Conservation (phyloP, 1,140 invertebrate species). For the Drosophila tropicalis region DNA sequence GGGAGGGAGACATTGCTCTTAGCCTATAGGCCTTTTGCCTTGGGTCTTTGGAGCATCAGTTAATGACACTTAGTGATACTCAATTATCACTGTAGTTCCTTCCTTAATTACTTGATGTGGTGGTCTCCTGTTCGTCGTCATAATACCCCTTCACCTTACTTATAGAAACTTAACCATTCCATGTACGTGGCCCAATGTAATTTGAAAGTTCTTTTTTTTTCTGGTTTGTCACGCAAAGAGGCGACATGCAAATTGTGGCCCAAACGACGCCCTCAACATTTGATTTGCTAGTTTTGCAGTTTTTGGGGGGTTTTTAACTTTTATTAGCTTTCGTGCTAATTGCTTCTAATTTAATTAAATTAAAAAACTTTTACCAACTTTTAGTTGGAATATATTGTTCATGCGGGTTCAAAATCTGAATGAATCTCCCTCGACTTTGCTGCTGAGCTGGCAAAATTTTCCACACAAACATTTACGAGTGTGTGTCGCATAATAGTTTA, state of each 20-base stretch:
- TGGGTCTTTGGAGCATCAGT: conserved; percentile 59
- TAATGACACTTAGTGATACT: conserved; percentile 79
- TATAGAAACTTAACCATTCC: not conserved
- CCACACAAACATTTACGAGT: conserved; percentile 16
- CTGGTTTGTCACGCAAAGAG: conserved; percentile 14
- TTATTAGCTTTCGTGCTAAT: conserved; percentile 79
- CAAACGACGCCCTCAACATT: conserved; percentile 4
- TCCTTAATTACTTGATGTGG: conserved; percentile 67
- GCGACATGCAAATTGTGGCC: not conserved
- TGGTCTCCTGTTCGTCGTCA: too few relatives aligned
- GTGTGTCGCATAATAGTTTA: conserved; percentile 71
- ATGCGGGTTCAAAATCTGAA: conserved; percentile 31
- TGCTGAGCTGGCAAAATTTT: conserved; percentile 55
- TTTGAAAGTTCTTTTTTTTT: conserved; percentile 29
- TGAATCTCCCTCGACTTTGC: conserved; percentile 22
- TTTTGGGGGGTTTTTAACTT: conserved; percentile 60
- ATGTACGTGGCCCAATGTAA: conserved; percentile 22
- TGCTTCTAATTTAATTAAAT: conserved; percentile 82
- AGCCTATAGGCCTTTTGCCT: conserved; percentile 33
- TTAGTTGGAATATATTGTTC: conserved; percentile 76
- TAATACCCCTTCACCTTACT: not conserved
- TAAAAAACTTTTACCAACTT: conserved; percentile 73
- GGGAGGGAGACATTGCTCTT: not conserved
- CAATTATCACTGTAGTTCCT: conserved; percentile 73
- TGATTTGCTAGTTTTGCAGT: conserved; percentile 54